Evolutionary conservation across 2,797 vertebrate species (phyloP).

Genomic region (Lagothrix lagotricha): DNA sequence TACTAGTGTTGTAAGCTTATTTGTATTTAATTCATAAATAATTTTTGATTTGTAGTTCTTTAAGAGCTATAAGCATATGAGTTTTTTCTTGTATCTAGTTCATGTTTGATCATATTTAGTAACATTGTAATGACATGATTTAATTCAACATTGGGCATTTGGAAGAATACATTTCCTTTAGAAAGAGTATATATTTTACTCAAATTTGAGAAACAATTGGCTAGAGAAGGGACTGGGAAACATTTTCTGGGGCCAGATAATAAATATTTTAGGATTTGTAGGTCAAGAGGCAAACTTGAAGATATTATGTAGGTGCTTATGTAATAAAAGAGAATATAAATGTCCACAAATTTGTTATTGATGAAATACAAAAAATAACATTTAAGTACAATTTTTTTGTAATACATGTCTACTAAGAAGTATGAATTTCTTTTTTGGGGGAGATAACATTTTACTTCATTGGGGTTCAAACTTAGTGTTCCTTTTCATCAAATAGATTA

Average conservation of each 20-base stretch:
- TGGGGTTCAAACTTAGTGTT: neutral
- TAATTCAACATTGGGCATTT: neutral
- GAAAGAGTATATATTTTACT: neutral
- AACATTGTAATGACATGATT: constrained; percentile 7
- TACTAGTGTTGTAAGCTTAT: neutral
- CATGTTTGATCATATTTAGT: neutral
- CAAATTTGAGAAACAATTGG: neutral
- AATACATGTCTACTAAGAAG: neutral
- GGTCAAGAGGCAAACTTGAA: neutral
- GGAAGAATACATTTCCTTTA: neutral
- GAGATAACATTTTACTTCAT: neutral
- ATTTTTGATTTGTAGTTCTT: constrained; percentile 25
- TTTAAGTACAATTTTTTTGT: neutral
- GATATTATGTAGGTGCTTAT: neutral
- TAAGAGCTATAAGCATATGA: neutral
- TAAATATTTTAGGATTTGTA: constrained; percentile 32
- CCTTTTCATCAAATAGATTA: neutral
- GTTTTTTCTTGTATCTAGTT: neutral
- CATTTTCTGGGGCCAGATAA: neutral
- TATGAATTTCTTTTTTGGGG: neutral
- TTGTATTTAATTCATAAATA: constrained; percentile 13
- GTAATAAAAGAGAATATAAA: constrained; percentile 11
- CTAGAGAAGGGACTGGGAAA: neutral
- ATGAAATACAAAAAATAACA: neutral
- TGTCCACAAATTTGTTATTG: neutral